Evolutionary conservation across 2,888 invertebrate species (phyloP), one percentile per base, ranked within the genome.

Genomic region (Ichneumon xanthorius): DNA sequence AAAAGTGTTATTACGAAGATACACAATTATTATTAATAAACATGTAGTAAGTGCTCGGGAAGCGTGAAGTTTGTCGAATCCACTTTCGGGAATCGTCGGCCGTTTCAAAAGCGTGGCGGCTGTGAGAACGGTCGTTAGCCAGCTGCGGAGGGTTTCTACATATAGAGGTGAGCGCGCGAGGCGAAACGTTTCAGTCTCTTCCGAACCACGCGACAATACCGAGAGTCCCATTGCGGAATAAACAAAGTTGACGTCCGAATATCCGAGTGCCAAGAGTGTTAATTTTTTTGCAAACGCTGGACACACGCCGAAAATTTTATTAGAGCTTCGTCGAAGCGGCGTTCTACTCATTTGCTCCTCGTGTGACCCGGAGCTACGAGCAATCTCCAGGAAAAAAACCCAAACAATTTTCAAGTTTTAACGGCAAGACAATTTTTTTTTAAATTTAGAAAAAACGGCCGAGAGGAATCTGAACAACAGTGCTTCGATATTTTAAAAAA

Each of bases 151-250:
- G 88, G 88, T 87, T 89, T 92, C 90, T 90, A 92, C 91, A 92
- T 92, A 92, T 92, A 92, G 91, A 90, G 89, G 92, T 86, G 87
- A 88, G 89, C 87, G 86, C 87, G 85, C 86, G 85, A 85, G 86
- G 89, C 84, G 86, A 88, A 87, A 86, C 89, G 89, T 89, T 90
- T 91, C 92, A 92, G 92, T 92, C 90, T 89, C 86, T 82, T 87
- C 77, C 86, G 87, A 89, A 88, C 91, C 89, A 88, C 58, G 58
- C 90, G 89, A 88, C 88, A 87, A 88, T 85, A 86, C 86, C 26
- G 58, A 26, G 58, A 84, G 71, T 19, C 77, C 80, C 40, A 30
- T 30, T 22, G 80, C 61, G 58, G 48, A 72, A 70, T 71, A 82
- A 80, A 82, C 75, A 73, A 82, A 80, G 40, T 70, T 78, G 4